Evolutionary conservation across 2,888 invertebrate genomes (phyloP).

Genomic region (Andrena fulva): DNA sequence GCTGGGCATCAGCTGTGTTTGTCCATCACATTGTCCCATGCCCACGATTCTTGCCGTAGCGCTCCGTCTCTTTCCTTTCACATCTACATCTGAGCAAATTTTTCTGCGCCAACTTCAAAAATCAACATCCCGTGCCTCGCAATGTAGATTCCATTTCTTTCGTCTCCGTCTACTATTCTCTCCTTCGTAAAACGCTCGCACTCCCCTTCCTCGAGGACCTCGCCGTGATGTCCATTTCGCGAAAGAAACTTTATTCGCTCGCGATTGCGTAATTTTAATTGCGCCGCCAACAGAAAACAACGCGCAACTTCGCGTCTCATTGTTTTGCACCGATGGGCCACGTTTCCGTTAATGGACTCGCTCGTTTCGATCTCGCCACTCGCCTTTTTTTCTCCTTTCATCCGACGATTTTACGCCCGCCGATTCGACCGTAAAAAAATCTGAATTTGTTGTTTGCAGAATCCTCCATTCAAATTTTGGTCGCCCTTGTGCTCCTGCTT

Average conservation of each 20-base stretch:
- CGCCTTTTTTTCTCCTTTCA: not conserved
- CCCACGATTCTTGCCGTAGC: not conserved
- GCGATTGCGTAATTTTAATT: too few species aligned
- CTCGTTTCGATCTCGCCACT: not conserved
- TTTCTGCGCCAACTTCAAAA: not conserved
- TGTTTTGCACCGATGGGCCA: not conserved
- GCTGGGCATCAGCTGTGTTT: slow-evolving; percentile 31
- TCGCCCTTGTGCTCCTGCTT: not conserved
- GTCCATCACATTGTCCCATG: slow-evolving; percentile 3
- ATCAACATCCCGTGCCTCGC: not conserved
- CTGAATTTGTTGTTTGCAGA: slow-evolving; percentile 17
- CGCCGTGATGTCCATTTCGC: not conserved
- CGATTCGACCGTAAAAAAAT: slow-evolving; percentile 17
- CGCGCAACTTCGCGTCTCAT: not conserved
- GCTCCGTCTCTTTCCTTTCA: not conserved
- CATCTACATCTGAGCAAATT: not conserved
- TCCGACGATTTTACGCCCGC: not conserved
- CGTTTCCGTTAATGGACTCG: not conserved
- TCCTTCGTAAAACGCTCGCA: too few species aligned
- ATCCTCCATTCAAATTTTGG: slow-evolving; percentile 43
- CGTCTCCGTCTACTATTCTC: not conserved
- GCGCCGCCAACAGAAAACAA: not conserved
- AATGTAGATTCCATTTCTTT: not conserved
- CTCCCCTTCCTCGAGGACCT: not conserved
- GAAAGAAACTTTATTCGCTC: not conserved